Evolutionary conservation across 2,888 invertebrate species (phyloP).

Genomic region (Limulus polyphemus): DNA sequence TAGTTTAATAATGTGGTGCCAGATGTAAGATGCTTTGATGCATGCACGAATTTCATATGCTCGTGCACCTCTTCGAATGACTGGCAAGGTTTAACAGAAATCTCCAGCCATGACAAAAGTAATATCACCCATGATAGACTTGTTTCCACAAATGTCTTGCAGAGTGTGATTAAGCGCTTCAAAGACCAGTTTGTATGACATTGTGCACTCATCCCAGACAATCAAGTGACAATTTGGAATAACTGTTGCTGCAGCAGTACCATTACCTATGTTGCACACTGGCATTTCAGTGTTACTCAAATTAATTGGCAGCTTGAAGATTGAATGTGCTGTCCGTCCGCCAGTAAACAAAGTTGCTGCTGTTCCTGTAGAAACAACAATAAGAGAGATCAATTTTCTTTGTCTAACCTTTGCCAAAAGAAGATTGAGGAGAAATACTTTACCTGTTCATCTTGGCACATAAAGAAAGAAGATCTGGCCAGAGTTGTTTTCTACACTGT

Average conservation of each 20-base stretch:
- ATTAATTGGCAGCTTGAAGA: too few species aligned
- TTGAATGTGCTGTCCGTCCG: too few species aligned
- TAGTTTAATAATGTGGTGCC: constrained; percentile 17
- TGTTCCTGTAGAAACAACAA: too few species aligned
- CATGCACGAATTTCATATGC: constrained; percentile 26
- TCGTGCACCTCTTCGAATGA: constrained; percentile 20
- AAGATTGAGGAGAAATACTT: too few species aligned
- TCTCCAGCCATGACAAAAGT: constrained; percentile 5
- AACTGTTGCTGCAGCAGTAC: constrained; percentile 9
- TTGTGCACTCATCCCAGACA: constrained; percentile 38
- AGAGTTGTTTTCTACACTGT: too few species aligned
- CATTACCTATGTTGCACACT: neutral
- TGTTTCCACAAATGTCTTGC: constrained; percentile 8
- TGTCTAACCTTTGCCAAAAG: too few species aligned
- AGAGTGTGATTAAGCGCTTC: constrained; percentile 25
- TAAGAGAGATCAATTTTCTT: too few species aligned
- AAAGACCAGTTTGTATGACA: constrained; percentile 34
- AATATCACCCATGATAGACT: constrained; percentile 16
- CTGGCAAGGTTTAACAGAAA: constrained; percentile 20
- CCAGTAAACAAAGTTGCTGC: too few species aligned
- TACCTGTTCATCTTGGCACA: too few species aligned
- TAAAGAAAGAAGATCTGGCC: too few species aligned
- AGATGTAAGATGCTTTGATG: constrained; percentile 26
- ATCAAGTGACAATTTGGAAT: constrained; percentile 21
- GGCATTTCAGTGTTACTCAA: too few species aligned